Conservation (phyloP, 2,797 vertebrate genomes). For the Emys orbicularis region DNA sequence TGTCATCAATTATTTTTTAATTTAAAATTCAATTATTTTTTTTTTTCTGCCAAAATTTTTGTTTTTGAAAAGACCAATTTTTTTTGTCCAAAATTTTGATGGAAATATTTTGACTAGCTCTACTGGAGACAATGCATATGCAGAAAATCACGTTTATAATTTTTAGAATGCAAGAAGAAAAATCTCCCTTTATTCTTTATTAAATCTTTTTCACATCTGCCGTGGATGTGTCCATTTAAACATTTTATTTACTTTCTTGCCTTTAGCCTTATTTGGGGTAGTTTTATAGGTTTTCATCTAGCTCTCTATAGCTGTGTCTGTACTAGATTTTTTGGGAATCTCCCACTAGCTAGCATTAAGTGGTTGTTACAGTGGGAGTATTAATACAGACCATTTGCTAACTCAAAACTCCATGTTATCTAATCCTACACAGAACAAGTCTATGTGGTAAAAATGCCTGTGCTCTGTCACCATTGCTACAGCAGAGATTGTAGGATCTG, state of each 20-base stretch:
- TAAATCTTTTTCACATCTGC: neutral
- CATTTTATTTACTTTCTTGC: neutral
- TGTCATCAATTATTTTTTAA: neutral
- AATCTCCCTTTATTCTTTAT: neutral
- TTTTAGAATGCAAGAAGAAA: neutral
- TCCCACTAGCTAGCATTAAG: neutral
- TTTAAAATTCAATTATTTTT: neutral
- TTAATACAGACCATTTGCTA: neutral
- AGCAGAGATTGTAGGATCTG: neutral
- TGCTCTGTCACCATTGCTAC: neutral
- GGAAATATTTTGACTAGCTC: neutral
- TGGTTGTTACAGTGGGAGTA: neutral
- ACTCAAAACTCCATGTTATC: neutral
- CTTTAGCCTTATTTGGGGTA: neutral
- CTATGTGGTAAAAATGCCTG: neutral
- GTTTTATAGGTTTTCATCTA: neutral
- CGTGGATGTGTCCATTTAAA: neutral
- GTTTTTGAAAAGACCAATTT: neutral
- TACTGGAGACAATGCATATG: neutral
- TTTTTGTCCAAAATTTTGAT: neutral
- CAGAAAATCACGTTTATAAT: neutral
- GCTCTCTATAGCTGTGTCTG: constrained; percentile 8
- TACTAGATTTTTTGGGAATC: neutral
- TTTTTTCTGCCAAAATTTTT: neutral
- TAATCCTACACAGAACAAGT: neutral